phyloP scores from a whole-genome alignment of 2,797 vertebrate genomes.

The Sorex maritimensis region DNA sequence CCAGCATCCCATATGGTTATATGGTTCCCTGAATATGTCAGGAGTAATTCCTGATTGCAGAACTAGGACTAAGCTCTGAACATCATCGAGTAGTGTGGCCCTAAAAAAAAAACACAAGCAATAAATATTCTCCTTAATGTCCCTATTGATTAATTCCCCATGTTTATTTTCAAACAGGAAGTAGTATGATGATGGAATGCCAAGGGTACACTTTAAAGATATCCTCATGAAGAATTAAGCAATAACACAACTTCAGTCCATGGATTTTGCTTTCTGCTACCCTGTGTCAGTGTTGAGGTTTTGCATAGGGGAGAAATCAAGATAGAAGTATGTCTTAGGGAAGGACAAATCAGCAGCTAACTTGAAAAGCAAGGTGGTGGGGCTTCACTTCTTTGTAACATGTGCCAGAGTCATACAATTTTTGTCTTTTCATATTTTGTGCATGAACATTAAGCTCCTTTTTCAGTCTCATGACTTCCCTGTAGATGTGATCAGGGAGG shows the following conservation, averaged over 20 bases:
- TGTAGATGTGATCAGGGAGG: fast-evolving
- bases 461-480: background rate
- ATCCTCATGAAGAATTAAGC: too few species aligned
- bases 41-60: too few species aligned
- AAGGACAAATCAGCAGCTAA: background rate
- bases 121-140: too few species aligned
- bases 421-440: background rate
- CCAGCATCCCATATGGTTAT: too few species aligned
- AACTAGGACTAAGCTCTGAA: too few species aligned
- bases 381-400: fast-evolving
- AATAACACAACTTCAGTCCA: fast-evolving
- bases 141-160: background rate
- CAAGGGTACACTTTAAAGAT: background rate
- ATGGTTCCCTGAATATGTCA: too few species aligned
- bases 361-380: fast-evolving
- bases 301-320: background rate
- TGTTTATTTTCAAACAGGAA: background rate
- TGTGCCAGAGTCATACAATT: background rate
- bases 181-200: fast-evolving
- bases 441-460: too few species aligned
- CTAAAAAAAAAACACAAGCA: too few species aligned
- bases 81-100: too few species aligned
- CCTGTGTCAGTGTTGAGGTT: background rate
- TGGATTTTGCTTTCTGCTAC: fast-evolving
- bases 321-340: fast-evolving